Evolutionary conservation across 2,113 vertebrate genomes (phyloP), one percentile per base, ranked within the genome.

Genomic region (Copsychus sechellarum): DNA sequence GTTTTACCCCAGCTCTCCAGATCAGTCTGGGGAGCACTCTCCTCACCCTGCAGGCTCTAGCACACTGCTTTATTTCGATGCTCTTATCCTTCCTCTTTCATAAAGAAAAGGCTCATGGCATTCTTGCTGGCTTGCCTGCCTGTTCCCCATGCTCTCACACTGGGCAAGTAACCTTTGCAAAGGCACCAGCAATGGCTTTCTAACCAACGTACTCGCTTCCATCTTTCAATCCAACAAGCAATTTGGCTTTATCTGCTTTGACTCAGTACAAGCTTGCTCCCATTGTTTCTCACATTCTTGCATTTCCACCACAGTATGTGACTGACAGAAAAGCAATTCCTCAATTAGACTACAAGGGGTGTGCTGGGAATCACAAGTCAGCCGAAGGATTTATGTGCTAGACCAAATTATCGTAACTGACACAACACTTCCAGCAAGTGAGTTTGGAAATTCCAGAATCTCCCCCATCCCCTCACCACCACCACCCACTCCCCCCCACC

Each of bases 271-370:
- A 72, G 84, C 58, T 77, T 56, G 60, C 72, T 91, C 56, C 93
- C 81, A 93, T 96, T 96, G 92, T 97, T 97, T 71, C 93, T 88
- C 88, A 69, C 89, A 91, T 97, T 95, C 93, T 96, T 95, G 88
- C 67, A 14, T 90, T 93, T 96, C 67, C 80, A 95, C 71, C 73
- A 67, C 83, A 76, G 26, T 88, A 33, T 84, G 85, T 51, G 88
- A 81, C 67, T 67, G 89, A 94, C 87, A 90, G 91, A 92, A 94
- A 90, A 54, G 69, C 80, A 85, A 16, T 83, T 88, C 79, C 78
- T 95, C 86, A 91, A 61, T 96, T 87, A 86, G 82, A 84, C 83
- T 93, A 73, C 86, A 90, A 94, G 71, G 74, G 10, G 38, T 81
- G 64, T 95, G 65, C 91, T 95, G 95, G 95, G 91, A 97, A 97